phyloP scores from a whole-genome alignment of 2,113 vertebrate genomes.

The Phycodurus eques region DNA sequence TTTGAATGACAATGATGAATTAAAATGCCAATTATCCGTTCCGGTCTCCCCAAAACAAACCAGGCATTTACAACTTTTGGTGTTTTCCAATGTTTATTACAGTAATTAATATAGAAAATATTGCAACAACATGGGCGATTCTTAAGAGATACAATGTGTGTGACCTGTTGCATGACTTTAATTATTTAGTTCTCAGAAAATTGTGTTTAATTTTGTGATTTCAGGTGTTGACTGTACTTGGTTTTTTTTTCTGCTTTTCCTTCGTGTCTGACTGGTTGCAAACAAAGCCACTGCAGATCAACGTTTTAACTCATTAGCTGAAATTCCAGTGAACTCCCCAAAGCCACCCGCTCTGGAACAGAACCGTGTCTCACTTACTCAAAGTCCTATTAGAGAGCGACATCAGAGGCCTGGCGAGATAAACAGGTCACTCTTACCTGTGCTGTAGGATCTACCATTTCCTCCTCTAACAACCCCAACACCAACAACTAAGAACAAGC shows the following conservation, averaged over 20 bases:
- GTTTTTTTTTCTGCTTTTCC: slow-evolving; percentile 8
- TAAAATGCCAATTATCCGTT: neutral
- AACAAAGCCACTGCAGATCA: slow-evolving; percentile 31
- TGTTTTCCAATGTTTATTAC: neutral
- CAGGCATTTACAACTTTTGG: neutral
- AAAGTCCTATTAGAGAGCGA: slow-evolving; percentile 62
- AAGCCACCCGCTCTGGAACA: slow-evolving; percentile 16
- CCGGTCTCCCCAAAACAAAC: neutral
- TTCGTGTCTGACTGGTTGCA: slow-evolving; percentile 12
- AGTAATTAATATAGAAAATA: neutral
- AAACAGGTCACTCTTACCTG: slow-evolving; percentile 70
- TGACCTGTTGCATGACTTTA: neutral
- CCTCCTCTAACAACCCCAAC: slow-evolving; percentile 23
- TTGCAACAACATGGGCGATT: neutral
- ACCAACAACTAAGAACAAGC: neutral
- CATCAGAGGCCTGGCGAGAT: slow-evolving; percentile 63
- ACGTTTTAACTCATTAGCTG: slow-evolving; percentile 31
- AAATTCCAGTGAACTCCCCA: slow-evolving; percentile 35
- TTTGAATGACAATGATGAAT: neutral
- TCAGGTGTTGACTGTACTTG: neutral
- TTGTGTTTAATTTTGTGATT: neutral
- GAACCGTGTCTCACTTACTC: slow-evolving; percentile 47
- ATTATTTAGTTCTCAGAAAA: neutral
- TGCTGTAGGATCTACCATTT: slow-evolving; percentile 54
- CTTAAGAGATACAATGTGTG: neutral